Evolutionary conservation across 2,113 vertebrate genomes (phyloP).

Genomic region (Piaya cayana): DNA sequence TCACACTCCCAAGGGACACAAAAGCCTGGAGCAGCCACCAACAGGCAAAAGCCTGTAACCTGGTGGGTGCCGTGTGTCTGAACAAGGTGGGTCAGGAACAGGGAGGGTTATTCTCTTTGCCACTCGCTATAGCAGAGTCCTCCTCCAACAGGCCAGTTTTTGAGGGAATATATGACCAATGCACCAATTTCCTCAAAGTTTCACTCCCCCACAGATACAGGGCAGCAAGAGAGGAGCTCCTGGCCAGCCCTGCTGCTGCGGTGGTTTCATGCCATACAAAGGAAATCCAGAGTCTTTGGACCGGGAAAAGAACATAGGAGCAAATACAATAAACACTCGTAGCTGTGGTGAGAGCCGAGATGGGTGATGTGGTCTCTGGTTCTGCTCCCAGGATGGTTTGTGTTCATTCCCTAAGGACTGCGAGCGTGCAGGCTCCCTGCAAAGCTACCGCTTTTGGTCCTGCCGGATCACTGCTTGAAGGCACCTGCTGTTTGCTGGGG

Average conservation of each 20-base stretch:
- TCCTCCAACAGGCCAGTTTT: not conserved
- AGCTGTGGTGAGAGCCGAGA: not conserved
- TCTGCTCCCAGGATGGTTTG: not conserved
- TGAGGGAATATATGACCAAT: not conserved
- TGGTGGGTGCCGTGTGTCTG: not conserved
- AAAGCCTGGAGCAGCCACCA: not conserved
- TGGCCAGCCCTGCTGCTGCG: conserved; percentile 65
- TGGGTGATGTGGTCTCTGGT: not conserved
- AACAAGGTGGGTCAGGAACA: not conserved
- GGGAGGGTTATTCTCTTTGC: not conserved
- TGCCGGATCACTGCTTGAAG: not conserved
- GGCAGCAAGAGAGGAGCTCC: conserved; percentile 55
- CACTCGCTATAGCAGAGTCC: not conserved
- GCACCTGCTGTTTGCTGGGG: not conserved
- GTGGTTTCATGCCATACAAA: conserved; percentile 52
- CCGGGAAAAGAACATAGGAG: conserved; percentile 41
- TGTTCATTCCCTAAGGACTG: not conserved
- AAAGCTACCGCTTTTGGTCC: not conserved
- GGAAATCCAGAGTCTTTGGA: conserved; percentile 61
- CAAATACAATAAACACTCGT: not conserved
- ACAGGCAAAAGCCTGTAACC: not conserved
- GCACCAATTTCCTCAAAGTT: conserved; percentile 44
- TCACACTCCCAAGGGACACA: not conserved
- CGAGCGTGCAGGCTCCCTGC: not conserved
- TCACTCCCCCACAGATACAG: conserved; percentile 62